Evolutionary conservation across 2,113 vertebrate species (phyloP).

Genomic region (Mesitornis unicolor): DNA sequence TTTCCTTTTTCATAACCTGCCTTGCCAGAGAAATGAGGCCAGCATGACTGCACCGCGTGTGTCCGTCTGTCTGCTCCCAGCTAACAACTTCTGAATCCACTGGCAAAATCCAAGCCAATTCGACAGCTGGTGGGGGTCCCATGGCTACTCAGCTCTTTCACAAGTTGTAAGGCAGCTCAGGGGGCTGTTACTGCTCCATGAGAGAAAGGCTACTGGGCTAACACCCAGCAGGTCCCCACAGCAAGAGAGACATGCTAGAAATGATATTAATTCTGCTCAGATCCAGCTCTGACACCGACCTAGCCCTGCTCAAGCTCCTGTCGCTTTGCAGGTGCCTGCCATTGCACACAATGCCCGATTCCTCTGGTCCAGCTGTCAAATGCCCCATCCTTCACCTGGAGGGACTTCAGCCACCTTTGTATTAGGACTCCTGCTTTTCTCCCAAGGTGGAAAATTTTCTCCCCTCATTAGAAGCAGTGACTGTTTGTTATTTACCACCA

Average conservation of each 20-base stretch:
- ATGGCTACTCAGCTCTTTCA: background rate
- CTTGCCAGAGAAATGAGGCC: constrained; percentile 30
- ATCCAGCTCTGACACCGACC: background rate
- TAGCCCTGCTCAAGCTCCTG: background rate
- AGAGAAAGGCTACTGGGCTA: background rate
- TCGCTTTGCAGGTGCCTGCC: background rate
- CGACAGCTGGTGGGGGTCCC: background rate
- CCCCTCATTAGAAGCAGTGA: background rate
- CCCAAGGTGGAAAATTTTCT: background rate
- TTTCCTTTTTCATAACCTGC: background rate
- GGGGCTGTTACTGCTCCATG: background rate
- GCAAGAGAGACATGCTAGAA: background rate
- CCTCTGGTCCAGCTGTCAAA: background rate
- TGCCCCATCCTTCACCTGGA: background rate
- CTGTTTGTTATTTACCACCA: background rate
- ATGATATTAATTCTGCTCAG: background rate
- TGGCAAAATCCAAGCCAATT: background rate
- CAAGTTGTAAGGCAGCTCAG: background rate
- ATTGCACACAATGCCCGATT: background rate
- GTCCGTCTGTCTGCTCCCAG: background rate
- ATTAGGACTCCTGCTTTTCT: background rate
- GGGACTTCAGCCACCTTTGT: background rate
- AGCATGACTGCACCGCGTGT: background rate
- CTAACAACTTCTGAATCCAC: background rate
- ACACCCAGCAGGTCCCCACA: background rate